Percentiles rank a stretch among this genome's conserved stretches.
These are phyloP conservation scores for Apoderus coryli DNA, from an alignment of 2,888 invertebrate genomes.

Conservation along the genomic window DNA sequence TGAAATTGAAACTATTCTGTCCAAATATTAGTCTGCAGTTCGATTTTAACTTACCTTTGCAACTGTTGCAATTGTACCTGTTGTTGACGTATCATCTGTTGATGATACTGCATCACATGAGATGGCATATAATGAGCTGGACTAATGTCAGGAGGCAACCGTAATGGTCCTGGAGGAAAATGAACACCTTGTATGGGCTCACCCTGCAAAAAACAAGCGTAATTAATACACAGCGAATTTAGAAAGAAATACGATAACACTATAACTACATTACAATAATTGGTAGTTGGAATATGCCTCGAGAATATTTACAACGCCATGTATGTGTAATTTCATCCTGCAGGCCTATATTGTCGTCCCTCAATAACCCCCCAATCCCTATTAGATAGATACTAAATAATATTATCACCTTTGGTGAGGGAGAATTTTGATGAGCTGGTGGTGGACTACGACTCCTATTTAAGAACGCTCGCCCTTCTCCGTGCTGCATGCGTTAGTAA, in stretches of 20 bases:
- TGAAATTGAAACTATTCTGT: too few relatives aligned
- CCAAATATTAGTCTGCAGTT: too few relatives aligned
- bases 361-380: too few relatives aligned
- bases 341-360: too few relatives aligned
- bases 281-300: not conserved
- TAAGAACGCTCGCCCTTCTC: slow-evolving; percentile 24
- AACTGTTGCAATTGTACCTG: slow-evolving; percentile 23
- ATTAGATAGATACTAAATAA: too few relatives aligned
- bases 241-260: slow-evolving; percentile 4
- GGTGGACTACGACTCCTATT: slow-evolving; percentile 56
- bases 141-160: slow-evolving; percentile 31
- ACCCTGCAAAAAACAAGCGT: slow-evolving; percentile 37
- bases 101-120: slow-evolving; percentile 38
- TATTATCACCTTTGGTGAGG: slow-evolving; percentile 26
- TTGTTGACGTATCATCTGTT: slow-evolving; percentile 38
- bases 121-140: slow-evolving; percentile 40
- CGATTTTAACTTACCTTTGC: slow-evolving; percentile 29
- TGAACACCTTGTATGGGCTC: slow-evolving; percentile 41
- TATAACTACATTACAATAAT: not conserved
- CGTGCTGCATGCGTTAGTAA: slow-evolving; percentile 7
- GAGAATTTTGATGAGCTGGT: slow-evolving; percentile 72
- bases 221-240: slow-evolving; percentile 6
- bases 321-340: too few relatives aligned
- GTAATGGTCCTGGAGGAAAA: slow-evolving; percentile 32
- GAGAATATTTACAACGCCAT: not conserved